A percentile compares a stretch with the other conserved stretches of the same genome.
phyloP scores from a whole-genome alignment of 2,113 vertebrate genomes.

The Entomyzon cyanotis region DNA sequence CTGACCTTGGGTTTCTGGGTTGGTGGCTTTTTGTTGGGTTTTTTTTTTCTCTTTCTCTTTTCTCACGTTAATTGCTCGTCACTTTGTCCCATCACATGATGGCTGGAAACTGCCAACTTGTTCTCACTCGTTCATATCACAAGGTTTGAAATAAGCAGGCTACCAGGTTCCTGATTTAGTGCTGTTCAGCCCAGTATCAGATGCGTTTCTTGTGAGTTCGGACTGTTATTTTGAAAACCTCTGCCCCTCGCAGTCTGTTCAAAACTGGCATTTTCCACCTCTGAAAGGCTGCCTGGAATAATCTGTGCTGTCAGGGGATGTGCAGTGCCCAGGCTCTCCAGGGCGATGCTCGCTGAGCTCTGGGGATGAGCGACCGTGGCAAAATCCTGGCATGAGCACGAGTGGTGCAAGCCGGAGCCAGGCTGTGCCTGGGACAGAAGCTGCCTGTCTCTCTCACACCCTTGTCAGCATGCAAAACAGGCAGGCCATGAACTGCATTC shows the following conservation, averaged over 20 bases:
- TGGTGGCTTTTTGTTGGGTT: neutral
- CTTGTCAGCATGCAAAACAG: conserved; percentile 37
- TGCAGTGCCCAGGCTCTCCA: neutral
- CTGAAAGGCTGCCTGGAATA: neutral
- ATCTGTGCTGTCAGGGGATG: neutral
- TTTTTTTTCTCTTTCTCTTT: neutral
- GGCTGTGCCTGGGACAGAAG: conserved; percentile 19
- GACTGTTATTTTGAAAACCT: neutral
- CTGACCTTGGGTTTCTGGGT: conserved; percentile 71
- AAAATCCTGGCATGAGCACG: neutral
- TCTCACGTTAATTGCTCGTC: conserved; percentile 52
- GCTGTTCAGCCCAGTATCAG: neutral
- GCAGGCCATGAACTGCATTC: neutral
- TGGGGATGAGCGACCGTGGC: neutral
- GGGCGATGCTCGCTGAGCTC: neutral
- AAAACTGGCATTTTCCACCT: neutral
- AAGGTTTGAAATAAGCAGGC: conserved; percentile 7
- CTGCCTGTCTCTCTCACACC: neutral
- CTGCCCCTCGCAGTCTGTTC: neutral
- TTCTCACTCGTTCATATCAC: conserved; percentile 1
- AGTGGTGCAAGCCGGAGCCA: neutral
- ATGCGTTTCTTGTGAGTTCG: neutral
- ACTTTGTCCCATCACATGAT: conserved; percentile 52
- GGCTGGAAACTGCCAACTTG: conserved; percentile 18
- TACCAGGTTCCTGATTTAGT: neutral